Evolutionary conservation across 2,113 vertebrate genomes (phyloP).

Genomic region (Bufo bufo): DNA sequence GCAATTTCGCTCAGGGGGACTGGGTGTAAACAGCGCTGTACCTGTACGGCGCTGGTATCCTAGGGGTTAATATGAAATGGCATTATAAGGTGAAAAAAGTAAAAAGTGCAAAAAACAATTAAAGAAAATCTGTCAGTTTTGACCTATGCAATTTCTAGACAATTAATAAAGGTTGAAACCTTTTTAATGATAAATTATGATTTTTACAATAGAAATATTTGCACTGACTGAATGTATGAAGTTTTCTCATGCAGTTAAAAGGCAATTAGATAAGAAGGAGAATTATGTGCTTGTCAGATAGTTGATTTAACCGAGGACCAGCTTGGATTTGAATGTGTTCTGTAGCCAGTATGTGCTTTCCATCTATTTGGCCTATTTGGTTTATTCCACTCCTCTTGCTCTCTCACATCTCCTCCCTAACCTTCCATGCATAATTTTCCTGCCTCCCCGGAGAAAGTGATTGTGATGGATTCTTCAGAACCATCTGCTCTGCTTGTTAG

Average conservation of each 20-base stretch:
- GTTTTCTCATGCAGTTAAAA: background rate
- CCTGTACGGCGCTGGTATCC: too few relatives aligned
- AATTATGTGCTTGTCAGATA: background rate
- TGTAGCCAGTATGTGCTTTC: background rate
- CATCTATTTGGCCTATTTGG: background rate
- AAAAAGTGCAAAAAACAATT: background rate
- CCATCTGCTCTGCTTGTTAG: constrained; percentile 62
- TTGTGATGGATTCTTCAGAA: constrained; percentile 59
- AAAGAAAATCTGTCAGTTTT: background rate
- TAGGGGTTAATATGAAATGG: too few relatives aligned
- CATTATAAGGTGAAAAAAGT: too few relatives aligned
- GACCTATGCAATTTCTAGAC: background rate
- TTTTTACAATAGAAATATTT: background rate
- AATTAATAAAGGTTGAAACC: background rate
- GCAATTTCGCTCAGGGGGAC: too few relatives aligned
- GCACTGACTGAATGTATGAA: background rate
- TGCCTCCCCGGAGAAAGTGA: constrained; percentile 51
- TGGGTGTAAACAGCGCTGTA: too few relatives aligned
- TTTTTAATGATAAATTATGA: background rate
- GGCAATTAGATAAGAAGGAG: background rate
- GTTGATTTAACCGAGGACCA: constrained; percentile 21
- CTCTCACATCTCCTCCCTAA: constrained; percentile 44
- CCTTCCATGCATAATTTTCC: constrained; percentile 48
- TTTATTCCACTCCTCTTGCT: constrained; percentile 31
- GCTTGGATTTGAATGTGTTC: constrained; percentile 8